Base-by-base conservation (phyloP, 2,888 invertebrate genomes). In the Hypsopygia costalis region DNA sequence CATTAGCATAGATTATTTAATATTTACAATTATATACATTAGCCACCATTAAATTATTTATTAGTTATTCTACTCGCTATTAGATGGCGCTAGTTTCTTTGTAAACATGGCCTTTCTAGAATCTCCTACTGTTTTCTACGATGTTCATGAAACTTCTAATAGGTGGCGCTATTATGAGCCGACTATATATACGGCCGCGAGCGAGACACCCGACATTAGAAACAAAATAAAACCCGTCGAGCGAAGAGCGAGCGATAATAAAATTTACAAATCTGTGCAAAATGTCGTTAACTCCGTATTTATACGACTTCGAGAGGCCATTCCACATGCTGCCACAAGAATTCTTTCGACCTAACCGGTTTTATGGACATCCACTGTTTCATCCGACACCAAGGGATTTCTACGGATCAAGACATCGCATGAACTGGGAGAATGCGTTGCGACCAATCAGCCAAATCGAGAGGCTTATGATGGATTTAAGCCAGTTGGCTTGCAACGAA, bases 401-500 rank as follows among this genome's bases (percentile, higher is more conserved):
- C 43, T 62, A 52, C 43, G 46, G 38, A 0, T 49, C 58, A 0
- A 49, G 43, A 1, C 53, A 61, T 7, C 55, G 53, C 43, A 60
- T 54, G 21, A 69, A 70, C 1, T 71, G 64, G 68, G 58, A 67
- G 1, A 54, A 56, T 34, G 46, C 51, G 35, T 45, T 69, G 25
- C 51, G 55, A 21, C 65, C 62, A 6, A 43, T 71, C 41, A 61
- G 61, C 34, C 78, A 79, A 0, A 51, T 86, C 60, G 69, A 89
- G 53, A 70, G 75, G 44, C 52, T 85, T 30, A 57, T 74, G 0
- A 52, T 66, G 1, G 59, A 64, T 0, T 64, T 89, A 57, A 78
- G 78, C 46, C 71, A 81, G 28, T 73, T 90, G 46, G 80, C 80
- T 10, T 40, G 85, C 3, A 60, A 66, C 36, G 90, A 90, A 45